Evolutionary conservation across 2,888 invertebrate genomes (phyloP).

Genomic region (Aquatica leii): DNA sequence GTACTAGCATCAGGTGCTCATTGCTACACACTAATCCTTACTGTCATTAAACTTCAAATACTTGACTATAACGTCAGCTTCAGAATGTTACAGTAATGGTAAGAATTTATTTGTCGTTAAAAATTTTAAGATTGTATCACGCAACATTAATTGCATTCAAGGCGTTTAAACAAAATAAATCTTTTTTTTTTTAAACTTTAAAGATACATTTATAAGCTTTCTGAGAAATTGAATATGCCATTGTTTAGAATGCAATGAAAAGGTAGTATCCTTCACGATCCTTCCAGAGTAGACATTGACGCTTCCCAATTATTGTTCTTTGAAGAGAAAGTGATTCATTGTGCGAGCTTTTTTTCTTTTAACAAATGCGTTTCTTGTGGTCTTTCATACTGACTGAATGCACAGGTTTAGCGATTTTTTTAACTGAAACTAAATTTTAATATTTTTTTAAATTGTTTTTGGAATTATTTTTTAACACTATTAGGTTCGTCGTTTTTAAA

Average conservation of each 20-base stretch:
- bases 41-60: slow-evolving; percentile 27
- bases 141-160: background rate
- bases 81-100: slow-evolving; percentile 7
- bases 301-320: slow-evolving; percentile 16
- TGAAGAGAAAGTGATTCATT: slow-evolving; percentile 13
- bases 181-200: background rate
- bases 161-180: background rate
- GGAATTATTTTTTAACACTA: too few species aligned
- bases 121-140: background rate
- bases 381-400: background rate
- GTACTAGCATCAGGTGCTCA: slow-evolving; percentile 31
- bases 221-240: background rate
- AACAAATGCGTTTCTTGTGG: slow-evolving; percentile 1
- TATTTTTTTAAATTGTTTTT: too few species aligned
- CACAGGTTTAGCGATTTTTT: too few species aligned
- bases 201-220: too few species aligned
- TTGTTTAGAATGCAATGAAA: background rate
- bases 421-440: too few species aligned
- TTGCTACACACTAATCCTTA: slow-evolving; percentile 24
- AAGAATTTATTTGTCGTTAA: background rate
- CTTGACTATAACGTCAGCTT: slow-evolving; percentile 21
- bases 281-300: too few species aligned
- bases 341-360: background rate
- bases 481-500: too few species aligned
- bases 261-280: background rate